Conservation (phyloP, 2,888 invertebrate genomes). For the Athalia circularis region DNA sequence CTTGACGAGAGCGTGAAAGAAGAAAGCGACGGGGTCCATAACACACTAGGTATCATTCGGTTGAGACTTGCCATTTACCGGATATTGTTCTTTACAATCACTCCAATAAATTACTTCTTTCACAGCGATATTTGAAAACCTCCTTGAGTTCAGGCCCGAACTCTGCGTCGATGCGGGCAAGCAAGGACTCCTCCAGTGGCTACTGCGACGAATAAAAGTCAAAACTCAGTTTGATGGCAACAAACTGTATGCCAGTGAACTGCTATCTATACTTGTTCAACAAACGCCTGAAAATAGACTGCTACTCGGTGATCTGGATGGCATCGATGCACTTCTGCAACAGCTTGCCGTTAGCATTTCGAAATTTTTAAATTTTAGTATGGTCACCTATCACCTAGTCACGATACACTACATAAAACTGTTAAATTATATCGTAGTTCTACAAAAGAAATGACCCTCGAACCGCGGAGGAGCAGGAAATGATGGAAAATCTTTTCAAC, state of each 20-base stretch:
- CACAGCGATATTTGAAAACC: constrained; percentile 93
- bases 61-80: constrained; percentile 61
- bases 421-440: constrained; percentile 76
- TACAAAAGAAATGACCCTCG: constrained; percentile 96
- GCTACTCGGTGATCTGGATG: constrained; percentile 92
- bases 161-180: constrained; percentile 90
- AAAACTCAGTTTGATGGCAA: constrained; percentile 96
- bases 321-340: constrained; percentile 96
- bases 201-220: constrained; percentile 90
- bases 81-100: constrained; percentile 21
- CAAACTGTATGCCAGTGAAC: constrained; percentile 96
- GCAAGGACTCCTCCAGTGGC: constrained; percentile 94
- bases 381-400: too few species aligned
- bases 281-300: constrained; percentile 89
- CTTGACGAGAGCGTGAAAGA: constrained; percentile 95
- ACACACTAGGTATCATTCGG: constrained; percentile 85
- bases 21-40: constrained; percentile 97
- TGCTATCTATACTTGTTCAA: constrained; percentile 95
- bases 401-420: too few species aligned
- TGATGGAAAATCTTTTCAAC: constrained; percentile 99
- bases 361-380: background rate
- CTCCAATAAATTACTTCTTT: constrained; percentile 50
- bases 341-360: constrained; percentile 86
- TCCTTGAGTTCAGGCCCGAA: constrained; percentile 92
- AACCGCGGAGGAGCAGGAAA: constrained; percentile 95